A percentile compares a stretch with the other conserved stretches of the same genome.
phyloP scores from a whole-genome alignment of 2,113 vertebrate genomes.

The Dicerorhinus sumatrensis region DNA sequence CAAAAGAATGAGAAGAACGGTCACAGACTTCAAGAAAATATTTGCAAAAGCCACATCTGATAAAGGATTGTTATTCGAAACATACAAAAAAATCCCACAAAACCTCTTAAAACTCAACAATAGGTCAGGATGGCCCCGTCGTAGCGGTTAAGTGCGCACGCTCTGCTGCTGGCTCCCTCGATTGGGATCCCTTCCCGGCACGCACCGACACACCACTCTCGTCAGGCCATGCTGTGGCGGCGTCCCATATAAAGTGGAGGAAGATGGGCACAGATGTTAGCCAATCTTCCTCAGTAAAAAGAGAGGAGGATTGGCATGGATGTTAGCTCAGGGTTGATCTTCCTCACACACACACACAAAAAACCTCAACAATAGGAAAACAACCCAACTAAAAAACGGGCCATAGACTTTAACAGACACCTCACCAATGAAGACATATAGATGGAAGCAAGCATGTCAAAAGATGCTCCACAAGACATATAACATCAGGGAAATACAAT shows the following conservation, averaged over 20 bases:
- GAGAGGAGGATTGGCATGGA: no score
- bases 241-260: no score
- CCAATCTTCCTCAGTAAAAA: no score
- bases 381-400: background rate
- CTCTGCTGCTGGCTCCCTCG: no score
- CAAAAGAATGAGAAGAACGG: background rate
- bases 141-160: no score
- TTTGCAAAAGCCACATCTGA: background rate
- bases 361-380: background rate
- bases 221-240: no score
- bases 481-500: background rate
- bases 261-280: no score
- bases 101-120: background rate
- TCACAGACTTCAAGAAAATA: background rate
- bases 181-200: no score
- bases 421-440: background rate
- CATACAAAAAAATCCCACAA: background rate
- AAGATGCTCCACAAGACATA: background rate
- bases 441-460: background rate
- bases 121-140: background rate
- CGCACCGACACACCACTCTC: no score
- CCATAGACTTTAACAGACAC: background rate
- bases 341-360: background rate
- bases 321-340: no score
- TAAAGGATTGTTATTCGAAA: background rate